Percentiles rank a stretch among this genome's conserved stretches.
Conservation (phyloP, 2,888 invertebrate species). For the Drosophila kuntzei region DNA sequence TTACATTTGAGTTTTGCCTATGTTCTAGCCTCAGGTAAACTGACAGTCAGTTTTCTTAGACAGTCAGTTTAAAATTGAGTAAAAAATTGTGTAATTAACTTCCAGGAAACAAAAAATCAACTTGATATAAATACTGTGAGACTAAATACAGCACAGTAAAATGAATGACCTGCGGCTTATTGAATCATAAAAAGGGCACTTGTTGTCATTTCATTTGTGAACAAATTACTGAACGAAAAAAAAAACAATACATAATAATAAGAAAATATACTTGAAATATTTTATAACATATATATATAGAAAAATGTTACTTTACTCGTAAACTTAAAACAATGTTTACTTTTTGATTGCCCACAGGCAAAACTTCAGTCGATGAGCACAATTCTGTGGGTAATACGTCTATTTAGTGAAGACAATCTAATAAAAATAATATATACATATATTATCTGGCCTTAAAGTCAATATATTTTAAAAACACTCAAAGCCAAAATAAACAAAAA, state of each 20-base stretch:
- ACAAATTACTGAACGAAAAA: constrained; percentile 27
- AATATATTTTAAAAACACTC: constrained; percentile 20
- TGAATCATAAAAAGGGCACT: constrained; percentile 16
- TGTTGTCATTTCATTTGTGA: constrained; percentile 36
- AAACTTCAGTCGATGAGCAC: constrained; percentile 4
- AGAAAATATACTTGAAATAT: not conserved
- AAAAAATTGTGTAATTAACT: constrained; percentile 38
- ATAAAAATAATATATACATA: constrained; percentile 33
- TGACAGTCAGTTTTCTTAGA: not conserved
- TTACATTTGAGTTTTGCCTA: constrained; percentile 42
- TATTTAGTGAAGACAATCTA: constrained; percentile 21
- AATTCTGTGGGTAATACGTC: constrained; percentile 5
- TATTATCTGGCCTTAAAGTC: constrained; percentile 20
- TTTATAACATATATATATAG: constrained; percentile 3
- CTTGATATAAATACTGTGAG: constrained; percentile 20
- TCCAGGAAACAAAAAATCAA: constrained; percentile 42
- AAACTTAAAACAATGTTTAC: constrained; percentile 18
- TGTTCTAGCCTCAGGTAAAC: constrained; percentile 28
- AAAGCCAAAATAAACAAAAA: constrained; percentile 20
- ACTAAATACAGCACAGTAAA: constrained; percentile 42
- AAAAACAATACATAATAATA: constrained; percentile 23
- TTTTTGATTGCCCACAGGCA: constrained; percentile 24
- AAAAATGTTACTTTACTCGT: constrained; percentile 9
- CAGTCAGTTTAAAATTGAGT: not conserved
- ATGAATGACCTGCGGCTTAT: constrained; percentile 52